phyloP scores from a whole-genome alignment of 2,888 invertebrate genomes.

The Lampropteryx suffumata region DNA sequence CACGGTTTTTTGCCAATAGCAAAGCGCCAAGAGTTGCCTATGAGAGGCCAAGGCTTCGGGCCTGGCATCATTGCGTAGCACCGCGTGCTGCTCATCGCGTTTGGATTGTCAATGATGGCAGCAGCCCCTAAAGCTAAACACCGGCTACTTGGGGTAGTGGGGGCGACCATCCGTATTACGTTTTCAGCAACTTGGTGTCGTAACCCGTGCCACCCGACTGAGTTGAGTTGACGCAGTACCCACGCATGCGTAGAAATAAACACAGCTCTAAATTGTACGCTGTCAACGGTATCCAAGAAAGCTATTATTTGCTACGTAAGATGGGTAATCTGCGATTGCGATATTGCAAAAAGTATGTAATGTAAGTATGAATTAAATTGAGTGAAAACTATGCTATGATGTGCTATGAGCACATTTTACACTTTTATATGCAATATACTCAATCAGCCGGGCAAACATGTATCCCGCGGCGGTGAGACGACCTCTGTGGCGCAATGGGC shows the following conservation, averaged over 20 bases:
- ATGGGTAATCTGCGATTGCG: constrained; percentile 1
- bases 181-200: constrained; percentile 64
- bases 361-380: no score
- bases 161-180: constrained; percentile 60
- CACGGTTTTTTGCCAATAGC: constrained; percentile 80
- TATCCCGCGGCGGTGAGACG: no score
- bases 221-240: constrained; percentile 49
- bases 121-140: constrained; percentile 55
- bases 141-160: constrained; percentile 53
- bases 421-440: no score
- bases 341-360: not conserved
- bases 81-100: constrained; percentile 71
- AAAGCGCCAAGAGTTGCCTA: constrained; percentile 92
- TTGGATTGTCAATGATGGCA: constrained; percentile 55
- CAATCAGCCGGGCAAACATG: no score
- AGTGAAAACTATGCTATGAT: no score
- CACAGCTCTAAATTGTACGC: constrained; percentile 33
- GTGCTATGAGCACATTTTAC: no score
- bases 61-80: constrained; percentile 88
- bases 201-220: constrained; percentile 57
- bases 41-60: constrained; percentile 87
- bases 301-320: constrained; percentile 16
- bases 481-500: no score
- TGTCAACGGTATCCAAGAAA: constrained; percentile 18
- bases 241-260: constrained; percentile 44